phyloP scores from a whole-genome alignment of 2,888 invertebrate species.

The Conomelus anceps region DNA sequence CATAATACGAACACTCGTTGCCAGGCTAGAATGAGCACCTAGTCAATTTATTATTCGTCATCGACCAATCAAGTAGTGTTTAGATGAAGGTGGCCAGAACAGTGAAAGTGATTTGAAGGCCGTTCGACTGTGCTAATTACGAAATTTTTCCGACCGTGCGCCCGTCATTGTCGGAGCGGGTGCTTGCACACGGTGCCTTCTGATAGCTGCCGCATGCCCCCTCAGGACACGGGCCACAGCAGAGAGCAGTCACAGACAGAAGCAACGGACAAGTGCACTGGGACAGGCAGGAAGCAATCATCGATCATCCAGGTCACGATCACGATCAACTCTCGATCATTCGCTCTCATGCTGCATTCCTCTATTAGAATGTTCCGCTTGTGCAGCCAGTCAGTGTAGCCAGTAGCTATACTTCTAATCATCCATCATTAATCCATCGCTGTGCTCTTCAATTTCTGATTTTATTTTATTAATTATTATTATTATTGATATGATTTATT shows the following conservation, averaged over 20 bases:
- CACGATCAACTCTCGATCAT: not conserved
- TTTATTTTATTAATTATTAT: too few species aligned
- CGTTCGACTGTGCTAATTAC: not conserved
- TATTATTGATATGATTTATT: too few species aligned
- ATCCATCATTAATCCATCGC: too few species aligned
- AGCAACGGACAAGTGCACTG: not conserved
- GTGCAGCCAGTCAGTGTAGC: not conserved
- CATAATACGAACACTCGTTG: too few species aligned
- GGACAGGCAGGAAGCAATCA: not conserved
- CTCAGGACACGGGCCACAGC: not conserved
- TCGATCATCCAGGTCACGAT: not conserved
- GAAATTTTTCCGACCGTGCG: not conserved
- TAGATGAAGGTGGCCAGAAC: not conserved
- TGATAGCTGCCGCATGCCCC: not conserved
- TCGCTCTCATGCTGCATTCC: not conserved
- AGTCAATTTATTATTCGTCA: not conserved
- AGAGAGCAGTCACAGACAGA: not conserved
- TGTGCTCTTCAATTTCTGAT: too few species aligned
- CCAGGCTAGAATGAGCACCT: not conserved
- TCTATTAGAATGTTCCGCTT: not conserved
- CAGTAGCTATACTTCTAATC: not conserved
- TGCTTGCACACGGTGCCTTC: too few species aligned
- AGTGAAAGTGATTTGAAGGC: slow-evolving; percentile 9
- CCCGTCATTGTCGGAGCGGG: not conserved
- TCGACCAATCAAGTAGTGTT: not conserved